These are phyloP conservation scores for Daktulosphaira vitifoliae DNA, from an alignment of 1,140 invertebrate genomes.

Conservation along the genomic window DNA sequence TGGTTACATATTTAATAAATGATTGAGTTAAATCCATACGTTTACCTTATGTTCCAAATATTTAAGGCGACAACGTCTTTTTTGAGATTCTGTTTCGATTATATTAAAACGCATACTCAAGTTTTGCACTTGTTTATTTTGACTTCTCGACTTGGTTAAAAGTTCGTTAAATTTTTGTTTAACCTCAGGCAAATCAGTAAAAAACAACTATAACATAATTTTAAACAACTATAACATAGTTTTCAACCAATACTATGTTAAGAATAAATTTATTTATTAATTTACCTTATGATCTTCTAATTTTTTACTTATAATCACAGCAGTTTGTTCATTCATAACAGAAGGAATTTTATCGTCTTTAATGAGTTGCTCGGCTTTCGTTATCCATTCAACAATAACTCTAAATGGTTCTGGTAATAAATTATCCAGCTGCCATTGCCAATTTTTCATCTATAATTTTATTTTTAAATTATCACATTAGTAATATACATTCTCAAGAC, in stretches of 20 bases:
- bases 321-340: slow-evolving; percentile 75
- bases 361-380: slow-evolving; percentile 72
- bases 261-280: background rate
- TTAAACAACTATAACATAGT: background rate
- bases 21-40: too few relatives aligned
- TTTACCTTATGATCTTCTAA: slow-evolving; percentile 73
- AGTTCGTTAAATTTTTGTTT: slow-evolving; percentile 61
- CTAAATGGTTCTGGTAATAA: slow-evolving; percentile 73
- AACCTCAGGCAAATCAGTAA: slow-evolving; percentile 68
- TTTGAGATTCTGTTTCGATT: slow-evolving; percentile 50
- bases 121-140: slow-evolving; percentile 23
- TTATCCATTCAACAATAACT: slow-evolving; percentile 79
- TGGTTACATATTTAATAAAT: too few relatives aligned
- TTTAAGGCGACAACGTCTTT: slow-evolving; percentile 70
- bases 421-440: slow-evolving; percentile 78
- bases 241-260: background rate
- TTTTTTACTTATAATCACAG: slow-evolving; percentile 73
- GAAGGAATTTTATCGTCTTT: slow-evolving; percentile 66
- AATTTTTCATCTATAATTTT: slow-evolving; percentile 58
- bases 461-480: slow-evolving; percentile 2
- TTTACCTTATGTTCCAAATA: slow-evolving; percentile 76
- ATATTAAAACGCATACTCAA: slow-evolving; percentile 16
- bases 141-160: slow-evolving; percentile 8
- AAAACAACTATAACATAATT: slow-evolving; percentile 55
- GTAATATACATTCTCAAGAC: too few relatives aligned